Evolutionary conservation across 2,797 vertebrate species (phyloP).

Genomic region (Anguilla anguilla): DNA sequence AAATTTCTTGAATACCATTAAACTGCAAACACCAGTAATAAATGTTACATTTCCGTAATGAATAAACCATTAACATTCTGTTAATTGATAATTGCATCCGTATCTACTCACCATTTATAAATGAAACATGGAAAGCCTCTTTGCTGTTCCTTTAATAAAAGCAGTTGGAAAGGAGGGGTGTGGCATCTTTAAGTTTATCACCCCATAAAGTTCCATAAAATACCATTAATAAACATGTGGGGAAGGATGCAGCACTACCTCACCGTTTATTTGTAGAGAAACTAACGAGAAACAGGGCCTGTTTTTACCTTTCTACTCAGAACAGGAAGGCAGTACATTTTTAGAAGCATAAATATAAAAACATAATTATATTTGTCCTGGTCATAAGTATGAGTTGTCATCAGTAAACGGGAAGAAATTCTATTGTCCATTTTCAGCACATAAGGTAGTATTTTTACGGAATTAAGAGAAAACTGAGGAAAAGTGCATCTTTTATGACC

Average conservation of each 20-base stretch:
- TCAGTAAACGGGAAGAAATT: not conserved
- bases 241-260: not conserved
- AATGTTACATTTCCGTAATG: not conserved
- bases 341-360: not conserved
- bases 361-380: conserved; percentile 1
- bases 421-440: not conserved
- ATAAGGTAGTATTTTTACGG: not conserved
- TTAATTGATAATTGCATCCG: not conserved
- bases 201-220: not conserved
- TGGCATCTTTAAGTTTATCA: conserved; percentile 13
- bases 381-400: not conserved
- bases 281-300: not conserved
- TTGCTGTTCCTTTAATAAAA: not conserved
- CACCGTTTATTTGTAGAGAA: not conserved
- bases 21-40: not conserved
- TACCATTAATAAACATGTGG: not conserved
- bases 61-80: not conserved
- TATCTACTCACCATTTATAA: not conserved
- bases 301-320: not conserved
- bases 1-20: not conserved
- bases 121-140: not conserved
- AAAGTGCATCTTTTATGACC: not conserved
- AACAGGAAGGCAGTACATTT: not conserved
- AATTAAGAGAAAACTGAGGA: not conserved
- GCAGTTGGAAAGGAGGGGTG: not conserved